These are phyloP conservation scores for Drosophila micromelanica DNA, from an alignment of 1,140 invertebrate species.

Conservation along the genomic window DNA sequence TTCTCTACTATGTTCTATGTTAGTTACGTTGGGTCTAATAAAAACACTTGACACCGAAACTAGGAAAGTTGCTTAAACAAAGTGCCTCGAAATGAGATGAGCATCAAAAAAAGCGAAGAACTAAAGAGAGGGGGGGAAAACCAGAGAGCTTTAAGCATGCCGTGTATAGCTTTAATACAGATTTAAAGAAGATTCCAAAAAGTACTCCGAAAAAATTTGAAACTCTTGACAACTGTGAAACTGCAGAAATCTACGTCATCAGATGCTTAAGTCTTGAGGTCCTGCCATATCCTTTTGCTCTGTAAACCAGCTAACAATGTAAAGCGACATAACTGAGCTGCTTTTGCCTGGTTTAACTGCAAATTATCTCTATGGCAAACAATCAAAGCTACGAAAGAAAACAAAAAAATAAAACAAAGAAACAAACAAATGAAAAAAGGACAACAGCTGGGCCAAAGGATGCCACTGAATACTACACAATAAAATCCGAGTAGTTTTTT, in stretches of 20 bases:
- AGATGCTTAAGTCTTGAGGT: constrained; percentile 1
- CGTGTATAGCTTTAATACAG: background rate
- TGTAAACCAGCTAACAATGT: constrained; percentile 21
- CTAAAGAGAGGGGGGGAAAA: background rate
- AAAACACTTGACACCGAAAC: constrained; percentile 74
- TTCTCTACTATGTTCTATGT: constrained; percentile 5
- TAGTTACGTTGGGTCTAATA: constrained; percentile 48
- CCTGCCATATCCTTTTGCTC: constrained; percentile 4
- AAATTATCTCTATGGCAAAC: constrained; percentile 46
- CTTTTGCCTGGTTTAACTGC: constrained; percentile 37
- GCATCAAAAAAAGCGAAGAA: background rate
- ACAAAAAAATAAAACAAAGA: background rate
- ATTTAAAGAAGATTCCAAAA: background rate
- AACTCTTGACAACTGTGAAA: constrained; percentile 13
- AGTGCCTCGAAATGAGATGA: constrained; percentile 37
- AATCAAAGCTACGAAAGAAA: constrained; percentile 26
- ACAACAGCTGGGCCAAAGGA: constrained; percentile 8
- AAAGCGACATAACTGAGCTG: constrained; percentile 26
- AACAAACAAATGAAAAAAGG: background rate
- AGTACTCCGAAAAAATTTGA: background rate
- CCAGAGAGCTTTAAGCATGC: constrained; percentile 6
- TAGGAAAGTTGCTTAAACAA: constrained; percentile 62
- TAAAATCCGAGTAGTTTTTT: constrained; percentile 27
- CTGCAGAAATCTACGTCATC: constrained; percentile 13
- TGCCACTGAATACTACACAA: constrained; percentile 10